Evolutionary conservation across 1,140 invertebrate genomes (phyloP).

Genomic region (Drosophila carrolli): DNA sequence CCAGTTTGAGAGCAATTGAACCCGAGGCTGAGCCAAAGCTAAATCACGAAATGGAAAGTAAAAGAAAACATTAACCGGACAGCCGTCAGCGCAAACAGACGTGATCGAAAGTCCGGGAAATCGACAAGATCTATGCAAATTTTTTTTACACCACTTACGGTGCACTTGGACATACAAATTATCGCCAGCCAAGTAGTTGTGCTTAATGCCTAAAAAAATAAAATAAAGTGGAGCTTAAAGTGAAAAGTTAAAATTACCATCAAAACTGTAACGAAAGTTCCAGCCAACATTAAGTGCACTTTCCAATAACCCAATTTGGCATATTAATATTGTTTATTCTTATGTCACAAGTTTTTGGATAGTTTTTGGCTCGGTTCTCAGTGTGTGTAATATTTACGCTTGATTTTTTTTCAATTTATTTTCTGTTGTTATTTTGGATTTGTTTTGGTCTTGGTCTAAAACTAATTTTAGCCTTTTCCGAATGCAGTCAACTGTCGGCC

Average conservation of each 20-base stretch:
- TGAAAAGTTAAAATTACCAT: slow-evolving; percentile 7
- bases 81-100: slow-evolving; percentile 72
- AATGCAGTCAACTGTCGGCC: slow-evolving; percentile 32
- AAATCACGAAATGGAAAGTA: slow-evolving; percentile 71
- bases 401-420: slow-evolving; percentile 8
- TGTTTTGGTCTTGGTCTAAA: slow-evolving; percentile 20
- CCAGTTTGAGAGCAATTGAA: slow-evolving; percentile 66
- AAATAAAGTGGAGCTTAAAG: not conserved
- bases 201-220: not conserved
- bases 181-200: not conserved
- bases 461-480: slow-evolving; percentile 33
- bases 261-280: not conserved
- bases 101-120: slow-evolving; percentile 29
- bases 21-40: slow-evolving; percentile 14
- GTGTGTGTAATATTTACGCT: slow-evolving; percentile 12
- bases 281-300: not conserved
- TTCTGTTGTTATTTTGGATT: slow-evolving; percentile 35
- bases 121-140: not conserved
- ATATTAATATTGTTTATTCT: not conserved
- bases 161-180: not conserved
- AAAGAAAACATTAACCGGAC: slow-evolving; percentile 72
- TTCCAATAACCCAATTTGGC: not conserved
- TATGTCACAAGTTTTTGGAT: slow-evolving; percentile 6
- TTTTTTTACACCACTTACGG: not conserved
- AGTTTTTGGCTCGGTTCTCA: slow-evolving; percentile 15